Conservation (phyloP, 2,888 invertebrate species). For the Drosophila gaucha region DNA sequence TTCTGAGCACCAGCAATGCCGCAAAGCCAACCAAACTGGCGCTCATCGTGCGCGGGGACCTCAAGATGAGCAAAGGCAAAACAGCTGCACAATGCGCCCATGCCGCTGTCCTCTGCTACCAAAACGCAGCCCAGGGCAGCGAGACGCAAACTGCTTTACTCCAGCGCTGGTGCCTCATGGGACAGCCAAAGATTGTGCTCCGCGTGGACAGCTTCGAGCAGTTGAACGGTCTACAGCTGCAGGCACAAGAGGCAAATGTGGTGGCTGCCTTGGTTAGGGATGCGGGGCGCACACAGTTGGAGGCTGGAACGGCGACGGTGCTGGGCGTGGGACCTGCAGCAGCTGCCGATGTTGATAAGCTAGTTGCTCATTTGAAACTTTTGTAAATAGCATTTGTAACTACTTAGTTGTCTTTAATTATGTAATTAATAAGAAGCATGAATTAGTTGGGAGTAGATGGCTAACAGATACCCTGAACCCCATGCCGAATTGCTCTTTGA, state of each 20-base stretch:
- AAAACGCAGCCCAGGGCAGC: conserved; percentile 84
- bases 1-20: conserved; percentile 30
- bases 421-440: conserved; percentile 17
- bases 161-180: conserved; percentile 87
- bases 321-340: conserved; percentile 91
- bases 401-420: conserved; percentile 15
- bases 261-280: conserved; percentile 87
- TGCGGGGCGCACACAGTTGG: conserved; percentile 90
- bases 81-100: conserved; percentile 92
- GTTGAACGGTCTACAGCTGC: conserved; percentile 85
- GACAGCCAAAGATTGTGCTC: conserved; percentile 91
- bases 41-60: conserved; percentile 90
- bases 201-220: conserved; percentile 86
- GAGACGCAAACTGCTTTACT: conserved; percentile 78
- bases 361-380: conserved; percentile 88
- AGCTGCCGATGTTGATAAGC: conserved; percentile 86
- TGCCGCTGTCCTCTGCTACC: conserved; percentile 90
- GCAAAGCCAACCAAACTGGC: conserved; percentile 87
- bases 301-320: conserved; percentile 89
- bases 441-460: neutral
- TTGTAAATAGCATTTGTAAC: conserved; percentile 82
- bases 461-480: neutral
- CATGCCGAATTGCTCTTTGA: neutral
- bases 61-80: conserved; percentile 92
- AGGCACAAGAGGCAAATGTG: conserved; percentile 86